Percentiles rank a stretch among this genome's conserved stretches.
These are phyloP conservation scores for Petrocephalus sullivani DNA, from an alignment of 2,797 vertebrate genomes.

Conservation along the genomic window DNA sequence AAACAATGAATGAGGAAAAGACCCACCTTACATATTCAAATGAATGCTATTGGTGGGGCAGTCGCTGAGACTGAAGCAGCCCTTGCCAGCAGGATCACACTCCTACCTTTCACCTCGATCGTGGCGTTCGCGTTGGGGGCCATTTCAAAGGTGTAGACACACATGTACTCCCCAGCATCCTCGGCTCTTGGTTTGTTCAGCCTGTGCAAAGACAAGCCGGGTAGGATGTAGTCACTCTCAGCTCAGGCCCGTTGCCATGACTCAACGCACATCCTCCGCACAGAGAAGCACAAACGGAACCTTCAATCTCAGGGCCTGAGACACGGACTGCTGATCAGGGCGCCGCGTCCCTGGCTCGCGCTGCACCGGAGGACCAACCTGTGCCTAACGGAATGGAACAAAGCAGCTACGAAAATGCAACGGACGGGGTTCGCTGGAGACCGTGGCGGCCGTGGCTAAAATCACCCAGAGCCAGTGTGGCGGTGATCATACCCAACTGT, in stretches of 20 bases:
- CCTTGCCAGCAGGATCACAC: neutral
- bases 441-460: neutral
- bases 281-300: slow-evolving; percentile 30
- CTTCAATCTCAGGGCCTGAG: neutral
- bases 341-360: neutral
- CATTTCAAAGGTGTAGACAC: slow-evolving; percentile 75
- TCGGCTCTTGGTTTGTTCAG: slow-evolving; percentile 80
- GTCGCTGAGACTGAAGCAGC: neutral
- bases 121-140: slow-evolving; percentile 79
- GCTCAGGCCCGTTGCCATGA: neutral
- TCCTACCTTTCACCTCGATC: slow-evolving; percentile 90
- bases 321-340: neutral
- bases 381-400: neutral
- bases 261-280: neutral
- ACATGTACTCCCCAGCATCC: slow-evolving; percentile 84
- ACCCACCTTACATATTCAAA: neutral
- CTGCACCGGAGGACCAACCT: neutral
- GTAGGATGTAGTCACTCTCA: neutral
- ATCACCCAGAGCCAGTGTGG: neutral
- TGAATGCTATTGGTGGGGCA: neutral
- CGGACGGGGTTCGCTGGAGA: neutral
- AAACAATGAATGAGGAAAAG: neutral
- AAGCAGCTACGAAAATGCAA: neutral
- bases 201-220: slow-evolving; percentile 56
- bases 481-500: neutral